Evolutionary conservation across 2,888 invertebrate species (phyloP), one percentile per base, ranked within the genome.

Genomic region (Calephelis perditalis): DNA sequence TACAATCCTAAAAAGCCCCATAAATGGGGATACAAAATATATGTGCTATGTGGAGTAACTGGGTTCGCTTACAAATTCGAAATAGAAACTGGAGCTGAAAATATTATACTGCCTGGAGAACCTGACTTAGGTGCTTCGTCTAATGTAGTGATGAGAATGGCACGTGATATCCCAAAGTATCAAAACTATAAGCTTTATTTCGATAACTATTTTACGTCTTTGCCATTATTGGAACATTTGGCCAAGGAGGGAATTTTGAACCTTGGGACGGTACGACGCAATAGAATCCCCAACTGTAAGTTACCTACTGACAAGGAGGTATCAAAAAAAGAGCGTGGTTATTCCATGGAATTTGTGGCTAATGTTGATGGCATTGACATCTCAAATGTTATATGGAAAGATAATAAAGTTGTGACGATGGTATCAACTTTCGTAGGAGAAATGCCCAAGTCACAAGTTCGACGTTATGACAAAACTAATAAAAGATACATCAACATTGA

Each of bases 1-100:
- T 80, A 77, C 61, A 70, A 71, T 45, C 71, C 73, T 12, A 65
- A 70, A 43, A 77, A 76, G 60, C 74, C 76, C 10, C 69, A 76
- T 44, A 57, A 44, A 44, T 44, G 44, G 44, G 11, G 44, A 44
- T 44, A 44, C 44, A 44, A 44, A 8, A 44, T 73, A 4, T 73
- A 65, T 63, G 73, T 77, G 8, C 63, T 76, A 36, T 66, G 72
- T 70, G 71, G 71, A n/a, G 69, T 70, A 26, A 64, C 65, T 49
- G 72, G 74, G 9, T 73, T 68, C 63, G 70, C 68, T 11, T 74
- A 76, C 60, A 71, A 73, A 55, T 67, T 69, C 58, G 73, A 78
- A 65, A 63, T 70, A 44, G 68, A 74, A 65, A 69, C 70, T 62
- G 73, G 74, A 40, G 47, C 54, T 43, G 68, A 72, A 67, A 70